Evolutionary conservation across 2,113 vertebrate genomes (phyloP).

Genomic region (Myotis lucifugus): DNA sequence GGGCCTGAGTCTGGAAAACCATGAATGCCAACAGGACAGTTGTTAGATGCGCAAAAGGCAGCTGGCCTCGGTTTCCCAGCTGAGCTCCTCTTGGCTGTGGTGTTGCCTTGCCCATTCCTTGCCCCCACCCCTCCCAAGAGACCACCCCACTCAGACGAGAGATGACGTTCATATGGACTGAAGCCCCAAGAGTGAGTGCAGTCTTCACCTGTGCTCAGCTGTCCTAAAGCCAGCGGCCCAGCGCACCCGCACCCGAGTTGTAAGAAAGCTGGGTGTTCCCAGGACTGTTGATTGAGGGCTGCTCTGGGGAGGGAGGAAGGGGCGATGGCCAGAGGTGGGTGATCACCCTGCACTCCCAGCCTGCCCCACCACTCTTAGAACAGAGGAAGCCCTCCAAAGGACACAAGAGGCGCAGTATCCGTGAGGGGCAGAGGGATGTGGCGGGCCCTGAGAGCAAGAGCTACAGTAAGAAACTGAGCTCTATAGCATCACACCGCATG

Average conservation of each 20-base stretch:
- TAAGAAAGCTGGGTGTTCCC: background rate
- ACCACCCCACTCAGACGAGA: background rate
- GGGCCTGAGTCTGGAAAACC: background rate
- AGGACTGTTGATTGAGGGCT: too few species aligned
- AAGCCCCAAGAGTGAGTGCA: background rate
- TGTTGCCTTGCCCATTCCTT: background rate
- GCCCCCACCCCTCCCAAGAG: background rate
- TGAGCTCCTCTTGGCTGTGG: rapidly evolving
- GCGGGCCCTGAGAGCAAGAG: rapidly evolving
- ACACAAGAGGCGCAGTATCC: background rate
- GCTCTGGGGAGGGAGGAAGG: too few species aligned
- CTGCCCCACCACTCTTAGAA: background rate
- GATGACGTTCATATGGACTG: background rate
- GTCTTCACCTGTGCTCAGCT: background rate
- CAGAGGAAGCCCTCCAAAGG: background rate
- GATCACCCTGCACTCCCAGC: background rate
- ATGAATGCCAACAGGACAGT: background rate
- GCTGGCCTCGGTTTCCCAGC: background rate
- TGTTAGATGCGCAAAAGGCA: background rate
- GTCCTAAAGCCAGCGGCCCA: background rate
- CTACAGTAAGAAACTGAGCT: background rate
- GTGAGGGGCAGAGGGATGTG: background rate
- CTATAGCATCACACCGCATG: rapidly evolving
- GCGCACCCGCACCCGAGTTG: background rate
- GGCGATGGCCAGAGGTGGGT: rapidly evolving